A percentile compares a stretch with the other conserved stretches of the same genome.
Conservation (phyloP, 2,797 vertebrate genomes). For the Heteromormyrus szaboi region DNA sequence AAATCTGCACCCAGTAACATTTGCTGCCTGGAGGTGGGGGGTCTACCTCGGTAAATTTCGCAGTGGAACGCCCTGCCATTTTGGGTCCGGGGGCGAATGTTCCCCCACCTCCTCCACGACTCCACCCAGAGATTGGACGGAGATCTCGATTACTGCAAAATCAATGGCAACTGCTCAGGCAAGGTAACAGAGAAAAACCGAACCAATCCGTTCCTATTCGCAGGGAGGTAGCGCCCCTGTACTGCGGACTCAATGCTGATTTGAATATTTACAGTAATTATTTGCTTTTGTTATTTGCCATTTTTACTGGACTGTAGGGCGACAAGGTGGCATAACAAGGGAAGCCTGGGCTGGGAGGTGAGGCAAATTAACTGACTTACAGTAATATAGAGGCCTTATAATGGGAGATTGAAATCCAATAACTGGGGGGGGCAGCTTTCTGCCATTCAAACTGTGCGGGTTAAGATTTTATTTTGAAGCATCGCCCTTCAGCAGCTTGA, state of each 20-base stretch:
- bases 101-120: not conserved
- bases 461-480: not conserved
- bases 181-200: conserved; percentile 39
- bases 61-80: not conserved
- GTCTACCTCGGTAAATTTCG: not conserved
- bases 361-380: conserved; percentile 52
- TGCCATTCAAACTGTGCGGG: not conserved
- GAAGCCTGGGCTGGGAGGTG: conserved; percentile 44
- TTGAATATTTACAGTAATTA: conserved; percentile 50
- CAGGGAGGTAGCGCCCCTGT: conserved; percentile 24
- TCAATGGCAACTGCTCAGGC: conserved; percentile 24
- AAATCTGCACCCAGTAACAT: not conserved
- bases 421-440: conserved; percentile 28
- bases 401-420: conserved; percentile 63
- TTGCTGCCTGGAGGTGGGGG: not conserved
- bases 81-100: not conserved
- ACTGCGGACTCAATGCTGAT: conserved; percentile 42
- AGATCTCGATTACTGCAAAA: conserved; percentile 24
- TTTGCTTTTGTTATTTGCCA: conserved; percentile 60
- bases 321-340: conserved; percentile 47
- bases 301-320: conserved; percentile 46
- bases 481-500: not conserved
- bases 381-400: conserved; percentile 56
- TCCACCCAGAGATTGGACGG: conserved; percentile 4
- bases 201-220: conserved; percentile 17